These are phyloP conservation scores for Metacarcinus magister DNA, from an alignment of 2,888 invertebrate genomes.

Conservation along the genomic window DNA sequence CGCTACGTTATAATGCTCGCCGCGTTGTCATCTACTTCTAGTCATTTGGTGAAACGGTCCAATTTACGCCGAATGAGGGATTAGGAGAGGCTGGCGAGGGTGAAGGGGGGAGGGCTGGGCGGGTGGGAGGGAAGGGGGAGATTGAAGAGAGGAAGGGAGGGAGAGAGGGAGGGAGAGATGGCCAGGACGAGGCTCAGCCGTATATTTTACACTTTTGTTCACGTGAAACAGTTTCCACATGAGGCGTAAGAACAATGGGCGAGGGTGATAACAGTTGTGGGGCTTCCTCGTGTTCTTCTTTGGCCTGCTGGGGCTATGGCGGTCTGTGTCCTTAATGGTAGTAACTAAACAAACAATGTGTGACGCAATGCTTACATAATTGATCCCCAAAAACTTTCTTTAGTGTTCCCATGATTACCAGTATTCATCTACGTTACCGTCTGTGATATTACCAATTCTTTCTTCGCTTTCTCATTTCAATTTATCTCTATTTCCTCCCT, in stretches of 20 bases:
- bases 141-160: neutral
- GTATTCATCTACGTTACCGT: neutral
- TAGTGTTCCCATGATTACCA: neutral
- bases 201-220: neutral
- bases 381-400: neutral
- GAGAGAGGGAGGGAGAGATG: neutral
- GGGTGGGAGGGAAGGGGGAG: slow-evolving; percentile 33
- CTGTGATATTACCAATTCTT: neutral
- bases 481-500: neutral
- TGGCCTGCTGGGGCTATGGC: neutral
- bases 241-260: neutral
- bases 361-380: neutral
- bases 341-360: neutral
- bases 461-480: neutral
- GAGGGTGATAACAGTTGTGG: neutral
- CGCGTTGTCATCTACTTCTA: slow-evolving; percentile 73
- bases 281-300: neutral
- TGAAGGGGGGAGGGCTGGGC: neutral
- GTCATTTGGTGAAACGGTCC: slow-evolving; percentile 73
- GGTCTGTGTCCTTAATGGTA: neutral
- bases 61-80: slow-evolving; percentile 75
- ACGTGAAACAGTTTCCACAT: slow-evolving; percentile 31
- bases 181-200: neutral
- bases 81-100: slow-evolving; percentile 66
- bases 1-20: slow-evolving; percentile 71